phyloP scores from a whole-genome alignment of 1,140 invertebrate species.

The Marisa cornuarietis region DNA sequence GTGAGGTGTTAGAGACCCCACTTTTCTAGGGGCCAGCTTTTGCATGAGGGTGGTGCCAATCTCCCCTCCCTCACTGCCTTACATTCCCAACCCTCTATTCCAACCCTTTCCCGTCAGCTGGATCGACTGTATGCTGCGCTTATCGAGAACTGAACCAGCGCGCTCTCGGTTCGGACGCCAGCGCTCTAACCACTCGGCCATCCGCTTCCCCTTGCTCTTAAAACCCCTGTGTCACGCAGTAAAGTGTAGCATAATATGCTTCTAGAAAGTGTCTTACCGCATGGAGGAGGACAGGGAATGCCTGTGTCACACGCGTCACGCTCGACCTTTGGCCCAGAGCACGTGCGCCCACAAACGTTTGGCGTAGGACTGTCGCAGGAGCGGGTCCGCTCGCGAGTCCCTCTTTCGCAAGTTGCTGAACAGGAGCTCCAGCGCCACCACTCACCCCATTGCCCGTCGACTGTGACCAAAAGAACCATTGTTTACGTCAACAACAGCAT shows the following conservation, averaged over 20 bases:
- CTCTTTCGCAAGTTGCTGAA: conserved; percentile 73
- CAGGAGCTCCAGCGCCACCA: conserved; percentile 75
- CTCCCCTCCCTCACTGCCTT: no score
- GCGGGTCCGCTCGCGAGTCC: conserved; percentile 56
- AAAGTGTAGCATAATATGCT: neutral
- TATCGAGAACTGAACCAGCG: no score
- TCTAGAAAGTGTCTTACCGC: neutral
- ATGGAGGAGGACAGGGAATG: neutral
- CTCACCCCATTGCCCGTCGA: conserved; percentile 72
- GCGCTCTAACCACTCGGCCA: no score
- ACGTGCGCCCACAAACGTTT: conserved; percentile 29
- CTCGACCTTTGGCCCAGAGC: conserved; percentile 29
- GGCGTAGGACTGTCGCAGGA: conserved; percentile 36
- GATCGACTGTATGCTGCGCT: no score
- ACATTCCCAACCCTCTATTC: no score
- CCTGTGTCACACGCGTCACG: conserved; percentile 10
- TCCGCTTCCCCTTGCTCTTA: no score
- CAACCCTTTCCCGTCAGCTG: no score
- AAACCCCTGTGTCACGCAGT: no score
- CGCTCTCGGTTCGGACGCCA: no score
- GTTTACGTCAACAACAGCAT: neutral
- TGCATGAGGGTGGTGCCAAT: no score
- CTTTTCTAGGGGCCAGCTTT: no score
- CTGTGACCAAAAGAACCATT: conserved; percentile 1
- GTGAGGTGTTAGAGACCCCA: no score